Conservation (phyloP, 2,113 vertebrate species). For the Leptobrachium leishanense region DNA sequence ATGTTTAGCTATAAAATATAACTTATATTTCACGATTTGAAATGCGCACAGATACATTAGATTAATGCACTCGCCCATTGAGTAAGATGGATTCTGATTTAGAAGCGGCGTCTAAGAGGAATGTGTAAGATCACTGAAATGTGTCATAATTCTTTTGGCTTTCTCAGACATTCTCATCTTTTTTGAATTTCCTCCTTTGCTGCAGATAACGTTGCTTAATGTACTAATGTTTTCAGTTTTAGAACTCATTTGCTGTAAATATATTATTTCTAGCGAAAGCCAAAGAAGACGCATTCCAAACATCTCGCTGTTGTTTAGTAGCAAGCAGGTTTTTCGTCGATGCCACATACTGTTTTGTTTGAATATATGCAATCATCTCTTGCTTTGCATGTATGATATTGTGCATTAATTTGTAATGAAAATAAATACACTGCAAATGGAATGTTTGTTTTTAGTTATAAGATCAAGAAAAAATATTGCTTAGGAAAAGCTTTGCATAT, state of each 20-base stretch:
- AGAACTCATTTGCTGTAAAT: slow-evolving; percentile 13
- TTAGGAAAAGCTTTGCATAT: slow-evolving; percentile 26
- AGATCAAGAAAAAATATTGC: background rate
- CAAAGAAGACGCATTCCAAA: slow-evolving; percentile 24
- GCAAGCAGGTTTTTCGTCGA: slow-evolving; percentile 35
- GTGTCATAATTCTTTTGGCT: background rate
- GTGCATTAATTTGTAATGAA: slow-evolving; percentile 36
- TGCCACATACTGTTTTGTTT: slow-evolving; percentile 48
- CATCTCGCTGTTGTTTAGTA: slow-evolving; percentile 23
- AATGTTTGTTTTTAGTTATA: background rate
- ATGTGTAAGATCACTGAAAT: background rate
- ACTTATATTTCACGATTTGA: background rate
- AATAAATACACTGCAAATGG: slow-evolving; percentile 7
- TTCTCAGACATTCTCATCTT: background rate
- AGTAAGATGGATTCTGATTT: background rate
- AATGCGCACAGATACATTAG: background rate
- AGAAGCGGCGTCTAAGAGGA: background rate
- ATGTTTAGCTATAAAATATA: background rate
- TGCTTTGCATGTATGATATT: slow-evolving; percentile 30
- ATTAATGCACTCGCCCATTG: background rate
- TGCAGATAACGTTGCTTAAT: background rate
- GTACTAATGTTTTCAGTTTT: slow-evolving; percentile 31
- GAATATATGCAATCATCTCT: slow-evolving; percentile 36
- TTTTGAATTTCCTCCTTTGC: background rate
- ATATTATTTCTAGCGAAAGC: background rate